These are phyloP conservation scores for Nipponacmea schrenckii DNA, from an alignment of 2,888 invertebrate genomes.

Conservation along the genomic window DNA sequence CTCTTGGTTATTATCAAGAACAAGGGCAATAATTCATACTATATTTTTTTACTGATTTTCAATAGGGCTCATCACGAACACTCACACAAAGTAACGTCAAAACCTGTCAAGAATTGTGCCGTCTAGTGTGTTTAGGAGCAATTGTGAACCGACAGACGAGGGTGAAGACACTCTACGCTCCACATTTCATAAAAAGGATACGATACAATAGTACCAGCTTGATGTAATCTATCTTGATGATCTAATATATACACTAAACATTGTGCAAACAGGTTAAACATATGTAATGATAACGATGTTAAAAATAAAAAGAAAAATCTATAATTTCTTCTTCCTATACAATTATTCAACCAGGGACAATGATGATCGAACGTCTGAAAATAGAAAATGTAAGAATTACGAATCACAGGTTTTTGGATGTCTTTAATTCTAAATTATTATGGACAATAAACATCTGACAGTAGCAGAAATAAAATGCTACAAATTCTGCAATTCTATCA, in stretches of 20 bases:
- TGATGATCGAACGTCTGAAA: constrained; percentile 99
- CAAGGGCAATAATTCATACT: too few species aligned
- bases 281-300: constrained; percentile 94
- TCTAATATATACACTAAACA: constrained; percentile 92
- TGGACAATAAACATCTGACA: too few species aligned
- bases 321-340: constrained; percentile 94
- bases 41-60: too few species aligned
- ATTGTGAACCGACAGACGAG: too few species aligned
- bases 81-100: too few species aligned
- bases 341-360: constrained; percentile 74
- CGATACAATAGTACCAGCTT: constrained; percentile 68
- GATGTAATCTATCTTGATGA: constrained; percentile 75
- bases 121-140: too few species aligned
- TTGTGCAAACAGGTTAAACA: constrained; percentile 95
- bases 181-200: constrained; percentile 59
- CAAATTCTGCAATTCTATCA: too few species aligned
- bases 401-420: not conserved
- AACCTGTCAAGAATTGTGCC: too few species aligned
- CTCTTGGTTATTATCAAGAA: too few species aligned
- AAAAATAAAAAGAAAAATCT: constrained; percentile 99
- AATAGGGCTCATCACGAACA: too few species aligned
- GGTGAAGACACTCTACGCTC: not conserved
- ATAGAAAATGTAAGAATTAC: constrained; percentile 37
- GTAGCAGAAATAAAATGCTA: too few species aligned
- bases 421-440: too few species aligned